Percentiles rank a stretch among this genome's conserved stretches.
Evolutionary conservation across 1,140 invertebrate genomes (phyloP).

Genomic region (Drosophila triauraria): DNA sequence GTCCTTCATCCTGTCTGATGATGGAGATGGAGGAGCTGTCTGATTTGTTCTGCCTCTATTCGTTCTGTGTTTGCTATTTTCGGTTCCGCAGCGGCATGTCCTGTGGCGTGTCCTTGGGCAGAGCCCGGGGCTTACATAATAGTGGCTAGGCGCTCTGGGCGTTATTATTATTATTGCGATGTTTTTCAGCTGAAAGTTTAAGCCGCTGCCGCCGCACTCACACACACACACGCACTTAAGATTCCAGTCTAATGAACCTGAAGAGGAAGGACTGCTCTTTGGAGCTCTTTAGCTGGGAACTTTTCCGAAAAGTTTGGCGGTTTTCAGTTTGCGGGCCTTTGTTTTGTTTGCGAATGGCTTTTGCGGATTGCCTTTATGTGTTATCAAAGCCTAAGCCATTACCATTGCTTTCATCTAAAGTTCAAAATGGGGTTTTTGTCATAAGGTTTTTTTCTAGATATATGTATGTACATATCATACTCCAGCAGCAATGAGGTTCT

Average conservation of each 20-base stretch:
- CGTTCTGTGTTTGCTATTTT: conserved; percentile 41
- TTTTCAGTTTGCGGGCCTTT: conserved; percentile 24
- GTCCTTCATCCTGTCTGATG: conserved; percentile 25
- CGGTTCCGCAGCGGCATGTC: conserved; percentile 32
- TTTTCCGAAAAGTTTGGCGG: conserved; percentile 27
- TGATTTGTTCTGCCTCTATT: conserved; percentile 42
- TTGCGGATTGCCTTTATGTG: conserved; percentile 29
- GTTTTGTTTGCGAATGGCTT: conserved; percentile 26
- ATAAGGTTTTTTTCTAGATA: not conserved
- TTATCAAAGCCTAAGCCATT: conserved; percentile 26
- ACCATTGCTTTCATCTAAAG: conserved; percentile 21
- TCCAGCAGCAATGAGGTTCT: too few species aligned
- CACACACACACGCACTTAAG: conserved; percentile 38
- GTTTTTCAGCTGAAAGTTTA: conserved; percentile 58
- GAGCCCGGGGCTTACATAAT: conserved; percentile 64
- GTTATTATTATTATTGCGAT: conserved; percentile 51
- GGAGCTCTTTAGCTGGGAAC: conserved; percentile 2
- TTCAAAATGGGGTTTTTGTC: not conserved
- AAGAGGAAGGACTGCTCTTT: conserved; percentile 22
- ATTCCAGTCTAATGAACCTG: conserved; percentile 57
- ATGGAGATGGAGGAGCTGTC: conserved; percentile 37
- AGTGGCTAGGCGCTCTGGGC: conserved; percentile 12
- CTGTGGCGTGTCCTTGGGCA: conserved; percentile 62
- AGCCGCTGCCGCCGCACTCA: not conserved
- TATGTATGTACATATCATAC: too few species aligned